Evolutionary conservation across 1,140 invertebrate species (phyloP).

Genomic region (Drosophila biarmipes): DNA sequence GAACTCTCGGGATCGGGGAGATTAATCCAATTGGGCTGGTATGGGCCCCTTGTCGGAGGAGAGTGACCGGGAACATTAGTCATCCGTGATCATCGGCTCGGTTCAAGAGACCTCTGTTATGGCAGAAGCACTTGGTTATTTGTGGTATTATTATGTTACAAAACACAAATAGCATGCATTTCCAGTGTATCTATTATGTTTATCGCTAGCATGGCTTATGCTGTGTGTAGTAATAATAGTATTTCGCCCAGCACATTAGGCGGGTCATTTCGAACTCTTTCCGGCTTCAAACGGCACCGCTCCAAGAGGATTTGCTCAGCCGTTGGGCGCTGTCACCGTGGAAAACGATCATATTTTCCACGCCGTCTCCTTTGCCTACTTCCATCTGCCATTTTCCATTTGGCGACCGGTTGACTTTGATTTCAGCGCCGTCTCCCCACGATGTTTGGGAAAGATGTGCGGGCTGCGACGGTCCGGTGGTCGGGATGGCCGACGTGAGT

Average conservation of each 20-base stretch:
- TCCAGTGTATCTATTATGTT: neutral
- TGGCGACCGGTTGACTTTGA: constrained; percentile 15
- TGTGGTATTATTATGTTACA: neutral
- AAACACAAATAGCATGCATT: neutral
- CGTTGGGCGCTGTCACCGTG: constrained; percentile 27
- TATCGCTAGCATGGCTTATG: neutral
- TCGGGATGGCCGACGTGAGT: neutral
- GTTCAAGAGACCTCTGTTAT: neutral
- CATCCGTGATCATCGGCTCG: neutral
- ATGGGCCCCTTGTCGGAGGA: neutral
- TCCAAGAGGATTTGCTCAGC: constrained; percentile 16
- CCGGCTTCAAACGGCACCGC: constrained; percentile 19
- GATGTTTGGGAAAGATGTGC: constrained; percentile 14
- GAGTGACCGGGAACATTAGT: neutral
- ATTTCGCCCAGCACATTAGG: neutral
- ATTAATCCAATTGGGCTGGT: constrained; percentile 36
- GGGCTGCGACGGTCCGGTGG: neutral
- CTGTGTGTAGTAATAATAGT: neutral
- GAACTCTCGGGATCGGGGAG: constrained; percentile 12
- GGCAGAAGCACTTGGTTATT: too few species aligned
- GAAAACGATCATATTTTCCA: constrained; percentile 39
- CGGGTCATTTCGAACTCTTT: constrained; percentile 16
- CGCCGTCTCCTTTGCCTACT: neutral
- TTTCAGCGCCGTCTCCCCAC: constrained; percentile 12
- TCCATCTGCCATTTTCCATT: neutral